These are phyloP conservation scores for Microdon myrmicae DNA, from an alignment of 2,888 invertebrate species.

Conservation along the genomic window DNA sequence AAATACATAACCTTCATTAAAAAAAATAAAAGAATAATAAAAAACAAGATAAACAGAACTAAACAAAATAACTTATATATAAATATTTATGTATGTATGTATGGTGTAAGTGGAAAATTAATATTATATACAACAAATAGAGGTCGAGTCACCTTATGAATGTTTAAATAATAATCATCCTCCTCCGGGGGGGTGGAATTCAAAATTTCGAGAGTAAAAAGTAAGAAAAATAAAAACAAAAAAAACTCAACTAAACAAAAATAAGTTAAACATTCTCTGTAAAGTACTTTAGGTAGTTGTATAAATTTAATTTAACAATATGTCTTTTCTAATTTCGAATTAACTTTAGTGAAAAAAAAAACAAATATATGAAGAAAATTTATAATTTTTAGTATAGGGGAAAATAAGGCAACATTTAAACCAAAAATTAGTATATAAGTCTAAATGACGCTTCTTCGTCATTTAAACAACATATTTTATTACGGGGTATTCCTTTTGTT, in stretches of 20 bases:
- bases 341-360: constrained; percentile 4
- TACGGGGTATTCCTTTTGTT: too few species aligned
- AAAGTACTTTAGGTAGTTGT: constrained; percentile 48
- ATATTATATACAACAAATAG: constrained; percentile 1
- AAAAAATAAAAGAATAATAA: constrained; percentile 23
- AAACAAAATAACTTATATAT: constrained; percentile 22
- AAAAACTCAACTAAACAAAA: background rate
- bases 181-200: too few species aligned
- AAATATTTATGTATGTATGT: too few species aligned
- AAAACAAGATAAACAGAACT: constrained; percentile 2
- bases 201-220: constrained; percentile 22
- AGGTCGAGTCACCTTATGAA: too few species aligned
- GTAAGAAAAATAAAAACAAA: constrained; percentile 16
- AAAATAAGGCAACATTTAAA: constrained; percentile 16
- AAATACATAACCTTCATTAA: constrained; percentile 20
- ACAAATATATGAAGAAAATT: constrained; percentile 18
- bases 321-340: constrained; percentile 24
- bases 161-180: constrained; percentile 35
- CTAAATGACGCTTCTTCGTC: too few species aligned
- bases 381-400: constrained; percentile 40
- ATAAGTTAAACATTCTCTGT: constrained; percentile 19
- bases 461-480: too few species aligned
- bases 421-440: constrained; percentile 28
- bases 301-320: constrained; percentile 6
- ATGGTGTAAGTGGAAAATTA: too few species aligned